These are phyloP conservation scores for Erebia palarica DNA, from an alignment of 2,888 invertebrate species.

Conservation along the genomic window DNA sequence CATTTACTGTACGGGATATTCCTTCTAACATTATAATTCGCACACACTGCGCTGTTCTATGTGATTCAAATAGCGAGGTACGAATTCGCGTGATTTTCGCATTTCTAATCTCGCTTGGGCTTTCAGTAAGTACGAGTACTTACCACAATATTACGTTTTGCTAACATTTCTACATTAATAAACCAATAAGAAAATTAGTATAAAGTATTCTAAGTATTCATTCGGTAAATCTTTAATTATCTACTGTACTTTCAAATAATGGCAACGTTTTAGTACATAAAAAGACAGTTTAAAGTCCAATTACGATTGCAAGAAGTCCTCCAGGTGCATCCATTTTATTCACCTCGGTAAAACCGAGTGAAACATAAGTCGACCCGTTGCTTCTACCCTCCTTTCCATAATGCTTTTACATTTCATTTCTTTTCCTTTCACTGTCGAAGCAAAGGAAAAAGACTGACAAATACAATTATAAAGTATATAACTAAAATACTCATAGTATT, in stretches of 20 bases:
- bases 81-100: too few species aligned
- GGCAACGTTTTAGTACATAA: slow-evolving; percentile 8
- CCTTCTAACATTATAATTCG: too few species aligned
- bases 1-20: too few species aligned
- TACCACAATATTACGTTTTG: too few species aligned
- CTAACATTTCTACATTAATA: too few species aligned
- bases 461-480: neutral
- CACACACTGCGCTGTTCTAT: too few species aligned
- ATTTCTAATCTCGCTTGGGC: too few species aligned
- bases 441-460: slow-evolving; percentile 13
- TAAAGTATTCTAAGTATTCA: too few species aligned
- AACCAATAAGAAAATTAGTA: too few species aligned
- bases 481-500: neutral
- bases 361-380: slow-evolving; percentile 28
- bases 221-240: neutral
- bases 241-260: neutral
- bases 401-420: slow-evolving; percentile 25
- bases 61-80: too few species aligned
- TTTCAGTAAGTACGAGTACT: too few species aligned
- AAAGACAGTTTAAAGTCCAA: neutral
- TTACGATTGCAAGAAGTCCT: slow-evolving; percentile 14
- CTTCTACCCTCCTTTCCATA: slow-evolving; percentile 24
- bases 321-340: slow-evolving; percentile 22
- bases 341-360: slow-evolving; percentile 22
- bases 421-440: slow-evolving; percentile 5